Evolutionary conservation across 2,888 invertebrate species (phyloP).

Genomic region (Diarsia dahlii): DNA sequence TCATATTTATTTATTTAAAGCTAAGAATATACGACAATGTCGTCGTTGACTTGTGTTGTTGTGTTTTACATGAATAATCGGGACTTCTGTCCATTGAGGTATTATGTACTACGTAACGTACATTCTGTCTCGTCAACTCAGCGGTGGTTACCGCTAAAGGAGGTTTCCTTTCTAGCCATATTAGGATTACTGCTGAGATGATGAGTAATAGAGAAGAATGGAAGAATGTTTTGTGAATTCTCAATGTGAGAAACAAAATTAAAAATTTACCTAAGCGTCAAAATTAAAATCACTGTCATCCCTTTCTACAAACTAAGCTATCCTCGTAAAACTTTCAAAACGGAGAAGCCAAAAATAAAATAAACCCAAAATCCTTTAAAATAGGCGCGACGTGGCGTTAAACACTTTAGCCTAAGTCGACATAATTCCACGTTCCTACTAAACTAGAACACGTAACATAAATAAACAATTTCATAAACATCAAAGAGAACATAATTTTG

Average conservation of each 20-base stretch:
- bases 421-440: not conserved
- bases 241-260: not conserved
- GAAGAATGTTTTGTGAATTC: not conserved
- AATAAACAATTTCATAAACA: constrained; percentile 33
- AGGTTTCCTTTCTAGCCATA: too few species aligned
- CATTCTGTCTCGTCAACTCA: too few species aligned
- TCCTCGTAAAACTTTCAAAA: not conserved
- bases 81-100: too few species aligned
- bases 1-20: too few species aligned
- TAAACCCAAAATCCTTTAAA: not conserved
- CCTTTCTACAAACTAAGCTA: not conserved
- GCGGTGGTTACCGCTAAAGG: too few species aligned
- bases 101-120: too few species aligned
- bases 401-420: not conserved
- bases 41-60: too few species aligned
- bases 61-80: too few species aligned
- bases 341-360: not conserved
- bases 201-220: too few species aligned
- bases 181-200: too few species aligned
- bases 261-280: not conserved
- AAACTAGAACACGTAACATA: constrained; percentile 9
- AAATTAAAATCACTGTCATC: not conserved
- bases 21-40: too few species aligned
- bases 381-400: not conserved
- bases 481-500: constrained; percentile 15